Evolutionary conservation across 92 coral and sea anemone genomes (phyloP), one percentile per base, ranked within the genome.

Genomic region (Epizoanthus ramosus): DNA sequence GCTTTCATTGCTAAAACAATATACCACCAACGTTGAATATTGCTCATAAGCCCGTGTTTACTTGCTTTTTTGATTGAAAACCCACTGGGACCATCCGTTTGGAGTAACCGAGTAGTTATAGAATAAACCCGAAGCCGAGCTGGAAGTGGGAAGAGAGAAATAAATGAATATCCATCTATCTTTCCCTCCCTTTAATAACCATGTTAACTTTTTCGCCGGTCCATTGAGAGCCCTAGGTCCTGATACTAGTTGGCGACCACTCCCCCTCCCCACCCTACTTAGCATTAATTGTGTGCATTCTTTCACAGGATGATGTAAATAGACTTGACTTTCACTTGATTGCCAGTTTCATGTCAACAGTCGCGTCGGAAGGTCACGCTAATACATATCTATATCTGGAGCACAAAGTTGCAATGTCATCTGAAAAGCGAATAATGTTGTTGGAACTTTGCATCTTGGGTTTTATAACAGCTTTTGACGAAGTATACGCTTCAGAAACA

Each of bases 241-340:
- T 13, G 54, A 50, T 50, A 50, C 15, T 50, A 9, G 54, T 50
- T 12, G 54, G 4, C 72, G 43, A 65, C 71, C 71, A 6, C 72
- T 67, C 70, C 72, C 72, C 50, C 39, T 14, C 72, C 72, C 45
- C 72, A 67, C 72, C 72, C 72, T 41, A 67, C 50, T 67, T 67
- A 67, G 8, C 17, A 64, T 64, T 17, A 25, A 64, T 13, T 67
- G 31, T 33, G 50, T 67, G 35, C 72, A 50, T 33, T 67, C 69
- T 64, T 64, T 64, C 69, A 12, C 69, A 23, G 39, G 16, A 4
- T 9, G 37, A 63, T 23, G 35, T 23, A 23, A 23, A 63, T 35
- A 33, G 16, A 67, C 3, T 9, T 41, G n/a, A 1, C 0, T 41
- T 28, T 8, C 39, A 67, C 33, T 17, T 41, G 50, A 67, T 67